A percentile compares a stretch with the other conserved stretches of the same genome.
Evolutionary conservation across 2,888 invertebrate species (phyloP).

Genomic region (Cosmorhoe ocellata): DNA sequence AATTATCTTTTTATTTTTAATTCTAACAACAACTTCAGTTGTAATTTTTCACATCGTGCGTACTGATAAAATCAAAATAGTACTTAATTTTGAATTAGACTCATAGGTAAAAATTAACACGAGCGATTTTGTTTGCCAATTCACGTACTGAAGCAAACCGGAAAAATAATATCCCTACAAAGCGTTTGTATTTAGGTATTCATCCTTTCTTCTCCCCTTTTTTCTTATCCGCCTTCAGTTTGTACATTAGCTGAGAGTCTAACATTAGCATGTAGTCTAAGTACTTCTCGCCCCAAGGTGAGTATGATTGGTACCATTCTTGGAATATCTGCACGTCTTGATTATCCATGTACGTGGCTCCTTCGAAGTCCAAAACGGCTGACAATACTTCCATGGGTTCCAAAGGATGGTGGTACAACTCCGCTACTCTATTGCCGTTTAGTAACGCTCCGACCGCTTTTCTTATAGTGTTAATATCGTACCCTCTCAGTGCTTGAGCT

Average conservation of each 20-base stretch:
- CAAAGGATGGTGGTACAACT: conserved; percentile 78
- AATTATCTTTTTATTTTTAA: no score
- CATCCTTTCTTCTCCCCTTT: conserved; percentile 39
- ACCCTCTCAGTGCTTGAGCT: conserved; percentile 79
- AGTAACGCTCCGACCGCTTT: conserved; percentile 69
- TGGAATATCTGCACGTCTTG: conserved; percentile 71
- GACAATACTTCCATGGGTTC: conserved; percentile 75
- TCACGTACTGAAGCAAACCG: neutral
- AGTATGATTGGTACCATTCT: conserved; percentile 73
- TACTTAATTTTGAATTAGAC: no score
- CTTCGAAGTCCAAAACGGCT: conserved; percentile 58
- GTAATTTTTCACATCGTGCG: no score
- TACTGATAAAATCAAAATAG: no score
- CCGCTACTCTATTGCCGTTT: conserved; percentile 73
- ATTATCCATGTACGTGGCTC: conserved; percentile 59
- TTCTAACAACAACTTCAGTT: no score
- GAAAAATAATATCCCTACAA: neutral
- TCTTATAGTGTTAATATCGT: conserved; percentile 76
- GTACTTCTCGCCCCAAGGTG: conserved; percentile 58
- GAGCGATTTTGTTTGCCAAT: neutral
- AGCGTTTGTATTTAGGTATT: neutral
- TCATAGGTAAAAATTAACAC: neutral
- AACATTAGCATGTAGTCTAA: conserved; percentile 58
- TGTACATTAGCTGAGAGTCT: conserved; percentile 56
- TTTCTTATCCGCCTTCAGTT: conserved; percentile 64